phyloP scores from a whole-genome alignment of 2,797 vertebrate species.

The Paratrypauchen microcephalus region DNA sequence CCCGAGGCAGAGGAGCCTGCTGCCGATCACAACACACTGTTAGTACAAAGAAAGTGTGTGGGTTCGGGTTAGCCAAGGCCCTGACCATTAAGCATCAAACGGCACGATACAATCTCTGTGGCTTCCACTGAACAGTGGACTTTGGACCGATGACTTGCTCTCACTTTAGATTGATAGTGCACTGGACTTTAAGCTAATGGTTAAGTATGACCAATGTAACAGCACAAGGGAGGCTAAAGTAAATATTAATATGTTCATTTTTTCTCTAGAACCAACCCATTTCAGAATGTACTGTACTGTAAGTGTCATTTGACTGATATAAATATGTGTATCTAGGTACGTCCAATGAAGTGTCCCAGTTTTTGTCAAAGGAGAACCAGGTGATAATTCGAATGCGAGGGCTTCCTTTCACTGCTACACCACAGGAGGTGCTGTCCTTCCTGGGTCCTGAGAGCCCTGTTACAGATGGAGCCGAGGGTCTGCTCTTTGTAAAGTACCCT shows the following conservation, averaged over 20 bases:
- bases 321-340: constrained; percentile 76
- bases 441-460: constrained; percentile 89
- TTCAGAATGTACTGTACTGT: background rate
- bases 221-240: constrained; percentile 17
- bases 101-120: constrained; percentile 33
- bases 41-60: constrained; percentile 74
- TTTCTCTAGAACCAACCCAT: background rate
- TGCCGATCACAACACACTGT: constrained; percentile 57
- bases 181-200: constrained; percentile 57
- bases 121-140: constrained; percentile 52
- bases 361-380: constrained; percentile 95
- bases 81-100: constrained; percentile 44
- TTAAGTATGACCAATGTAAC: constrained; percentile 20
- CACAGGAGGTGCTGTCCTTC: constrained; percentile 89
- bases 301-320: background rate
- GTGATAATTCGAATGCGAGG: constrained; percentile 94
- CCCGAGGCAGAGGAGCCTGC: constrained; percentile 58
- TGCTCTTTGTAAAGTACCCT: constrained; percentile 96
- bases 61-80: constrained; percentile 49
- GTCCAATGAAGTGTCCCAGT: constrained; percentile 95
- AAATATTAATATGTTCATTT: background rate
- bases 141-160: constrained; percentile 56
- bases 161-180: constrained; percentile 51
- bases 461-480: constrained; percentile 87
- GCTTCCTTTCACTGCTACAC: constrained; percentile 88